phyloP scores from a whole-genome alignment of 2,797 vertebrate genomes.

The Sebastes steindachneri region DNA sequence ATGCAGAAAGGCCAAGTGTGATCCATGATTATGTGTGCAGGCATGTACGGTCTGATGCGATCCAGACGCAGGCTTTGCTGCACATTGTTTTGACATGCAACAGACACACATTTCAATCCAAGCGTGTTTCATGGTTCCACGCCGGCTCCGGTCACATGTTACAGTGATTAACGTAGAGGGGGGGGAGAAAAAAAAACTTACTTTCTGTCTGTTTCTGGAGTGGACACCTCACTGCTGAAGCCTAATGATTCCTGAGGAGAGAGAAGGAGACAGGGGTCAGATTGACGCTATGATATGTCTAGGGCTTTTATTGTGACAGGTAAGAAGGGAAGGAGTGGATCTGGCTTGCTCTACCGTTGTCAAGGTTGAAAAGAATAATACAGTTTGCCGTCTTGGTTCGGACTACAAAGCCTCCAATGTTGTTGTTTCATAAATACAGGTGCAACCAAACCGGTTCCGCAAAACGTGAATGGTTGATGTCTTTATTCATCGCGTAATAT shows the following conservation, averaged over 20 bases:
- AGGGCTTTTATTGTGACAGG: too few relatives aligned
- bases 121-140: slow-evolving; percentile 24
- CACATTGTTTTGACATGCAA: slow-evolving; percentile 60
- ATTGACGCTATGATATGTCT: neutral
- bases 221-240: slow-evolving; percentile 92
- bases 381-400: too few relatives aligned
- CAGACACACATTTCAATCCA: slow-evolving; percentile 43
- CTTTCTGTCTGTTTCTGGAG: slow-evolving; percentile 97
- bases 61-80: slow-evolving; percentile 44
- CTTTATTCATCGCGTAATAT: too few relatives aligned
- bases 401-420: too few relatives aligned
- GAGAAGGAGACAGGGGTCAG: slow-evolving; percentile 16
- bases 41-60: slow-evolving; percentile 31
- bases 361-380: too few relatives aligned
- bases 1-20: slow-evolving; percentile 8
- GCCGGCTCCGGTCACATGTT: neutral
- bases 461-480: too few relatives aligned
- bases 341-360: too few relatives aligned
- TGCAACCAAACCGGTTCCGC: too few relatives aligned
- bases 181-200: slow-evolving; percentile 73
- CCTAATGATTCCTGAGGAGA: slow-evolving; percentile 90
- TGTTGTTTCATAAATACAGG: too few relatives aligned
- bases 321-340: accelerated
- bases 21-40: slow-evolving; percentile 18
- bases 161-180: neutral